These are phyloP conservation scores for Syrrhaptes paradoxus DNA, from an alignment of 2,113 vertebrate genomes.

Conservation along the genomic window DNA sequence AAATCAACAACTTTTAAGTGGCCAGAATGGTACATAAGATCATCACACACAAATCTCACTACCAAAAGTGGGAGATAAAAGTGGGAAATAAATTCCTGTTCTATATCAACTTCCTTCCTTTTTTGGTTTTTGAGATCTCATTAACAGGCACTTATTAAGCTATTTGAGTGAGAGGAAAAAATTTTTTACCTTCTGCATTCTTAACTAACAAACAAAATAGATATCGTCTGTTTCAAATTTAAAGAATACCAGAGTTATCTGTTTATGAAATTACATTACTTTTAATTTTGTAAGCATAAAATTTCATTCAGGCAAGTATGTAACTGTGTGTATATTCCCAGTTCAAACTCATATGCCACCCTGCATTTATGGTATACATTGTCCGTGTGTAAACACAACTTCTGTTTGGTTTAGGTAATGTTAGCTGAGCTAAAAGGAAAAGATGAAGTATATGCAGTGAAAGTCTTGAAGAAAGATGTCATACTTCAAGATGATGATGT, in stretches of 20 bases:
- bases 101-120: not conserved
- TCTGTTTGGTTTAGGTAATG: constrained; percentile 86
- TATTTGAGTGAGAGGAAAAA: not conserved
- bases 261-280: not conserved
- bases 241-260: not conserved
- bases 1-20: not conserved
- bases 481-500: constrained; percentile 98
- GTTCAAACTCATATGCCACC: not conserved
- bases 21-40: not conserved
- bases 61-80: not conserved
- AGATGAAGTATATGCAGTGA: constrained; percentile 97
- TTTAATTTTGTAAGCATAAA: not conserved
- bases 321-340: not conserved
- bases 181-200: not conserved
- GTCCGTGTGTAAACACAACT: not conserved
- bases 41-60: not conserved
- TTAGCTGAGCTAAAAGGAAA: constrained; percentile 94
- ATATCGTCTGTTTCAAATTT: not conserved
- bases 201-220: not conserved
- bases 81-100: not conserved
- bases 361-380: not conserved
- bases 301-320: not conserved
- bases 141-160: not conserved
- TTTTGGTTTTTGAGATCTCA: not conserved
- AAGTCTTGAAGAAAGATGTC: constrained; percentile 97